phyloP scores from a whole-genome alignment of 2,113 vertebrate genomes.

The Bos indicus region DNA sequence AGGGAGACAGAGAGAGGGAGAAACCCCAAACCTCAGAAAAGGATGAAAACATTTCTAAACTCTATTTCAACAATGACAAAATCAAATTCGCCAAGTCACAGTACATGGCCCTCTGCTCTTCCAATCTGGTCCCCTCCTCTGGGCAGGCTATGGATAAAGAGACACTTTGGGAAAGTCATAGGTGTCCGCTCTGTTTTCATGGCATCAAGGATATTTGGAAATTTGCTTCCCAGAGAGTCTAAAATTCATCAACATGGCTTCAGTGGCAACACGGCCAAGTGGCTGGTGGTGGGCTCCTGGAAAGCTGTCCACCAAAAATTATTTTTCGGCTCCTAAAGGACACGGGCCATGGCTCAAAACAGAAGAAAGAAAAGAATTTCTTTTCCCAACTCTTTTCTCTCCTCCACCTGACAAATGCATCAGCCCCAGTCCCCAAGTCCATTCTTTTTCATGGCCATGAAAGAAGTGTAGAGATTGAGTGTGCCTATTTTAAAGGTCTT shows the following conservation, averaged over 20 bases:
- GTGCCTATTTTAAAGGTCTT: not conserved
- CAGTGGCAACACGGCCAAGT: not conserved
- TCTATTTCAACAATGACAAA: constrained; percentile 29
- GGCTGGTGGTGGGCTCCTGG: not conserved
- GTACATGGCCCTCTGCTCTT: not conserved
- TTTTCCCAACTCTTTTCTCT: not conserved
- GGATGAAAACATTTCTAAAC: constrained; percentile 49
- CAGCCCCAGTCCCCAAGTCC: not conserved
- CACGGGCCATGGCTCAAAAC: not conserved
- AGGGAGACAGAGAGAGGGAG: constrained; percentile 21
- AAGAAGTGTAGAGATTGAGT: not conserved
- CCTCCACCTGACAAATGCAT: not conserved
- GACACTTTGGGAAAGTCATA: not conserved
- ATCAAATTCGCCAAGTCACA: constrained; percentile 7
- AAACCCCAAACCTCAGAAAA: constrained; percentile 66
- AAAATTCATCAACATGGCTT: not conserved
- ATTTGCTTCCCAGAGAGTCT: not conserved
- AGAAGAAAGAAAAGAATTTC: constrained; percentile 22
- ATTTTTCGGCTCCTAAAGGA: not conserved
- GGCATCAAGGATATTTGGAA: not conserved
- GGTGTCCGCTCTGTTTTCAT: not conserved
- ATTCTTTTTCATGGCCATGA: not conserved
- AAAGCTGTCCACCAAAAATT: not conserved
- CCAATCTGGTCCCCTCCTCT: not conserved
- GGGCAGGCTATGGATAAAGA: not conserved